Conservation (phyloP, 2,113 vertebrate species). For the Motacilla tschutschensis region DNA sequence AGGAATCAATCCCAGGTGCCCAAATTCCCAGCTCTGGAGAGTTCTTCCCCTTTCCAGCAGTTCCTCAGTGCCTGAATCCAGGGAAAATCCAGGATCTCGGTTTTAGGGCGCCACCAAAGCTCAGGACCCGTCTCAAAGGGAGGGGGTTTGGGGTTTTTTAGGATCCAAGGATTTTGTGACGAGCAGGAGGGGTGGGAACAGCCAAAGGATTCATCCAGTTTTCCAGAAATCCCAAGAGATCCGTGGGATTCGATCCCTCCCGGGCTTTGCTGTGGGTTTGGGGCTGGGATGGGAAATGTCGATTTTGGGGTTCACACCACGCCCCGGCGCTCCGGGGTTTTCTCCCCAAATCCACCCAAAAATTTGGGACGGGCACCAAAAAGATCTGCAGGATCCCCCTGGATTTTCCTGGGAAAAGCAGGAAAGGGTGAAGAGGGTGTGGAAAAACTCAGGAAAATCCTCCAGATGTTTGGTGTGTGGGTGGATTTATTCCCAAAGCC, state of each 20-base stretch:
- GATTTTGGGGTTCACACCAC: rapidly evolving
- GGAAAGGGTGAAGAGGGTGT: no score
- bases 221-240: neutral
- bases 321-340: rapidly evolving
- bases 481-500: neutral
- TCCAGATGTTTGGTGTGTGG: rapidly evolving
- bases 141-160: neutral
- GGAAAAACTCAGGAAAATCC: neutral
- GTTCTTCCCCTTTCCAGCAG: rapidly evolving
- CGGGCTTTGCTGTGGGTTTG: rapidly evolving
- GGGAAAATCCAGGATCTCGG: neutral
- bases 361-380: neutral
- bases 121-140: neutral
- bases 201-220: neutral
- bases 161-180: neutral
- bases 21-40: neutral
- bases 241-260: no score
- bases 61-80: neutral
- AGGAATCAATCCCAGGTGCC: neutral
- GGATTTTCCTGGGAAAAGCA: neutral
- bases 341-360: no score
- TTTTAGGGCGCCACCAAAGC: neutral
- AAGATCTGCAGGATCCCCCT: neutral
- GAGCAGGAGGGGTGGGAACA: no score
- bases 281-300: neutral